Evolutionary conservation across 2,113 vertebrate species (phyloP).

Genomic region (Cervus canadensis): DNA sequence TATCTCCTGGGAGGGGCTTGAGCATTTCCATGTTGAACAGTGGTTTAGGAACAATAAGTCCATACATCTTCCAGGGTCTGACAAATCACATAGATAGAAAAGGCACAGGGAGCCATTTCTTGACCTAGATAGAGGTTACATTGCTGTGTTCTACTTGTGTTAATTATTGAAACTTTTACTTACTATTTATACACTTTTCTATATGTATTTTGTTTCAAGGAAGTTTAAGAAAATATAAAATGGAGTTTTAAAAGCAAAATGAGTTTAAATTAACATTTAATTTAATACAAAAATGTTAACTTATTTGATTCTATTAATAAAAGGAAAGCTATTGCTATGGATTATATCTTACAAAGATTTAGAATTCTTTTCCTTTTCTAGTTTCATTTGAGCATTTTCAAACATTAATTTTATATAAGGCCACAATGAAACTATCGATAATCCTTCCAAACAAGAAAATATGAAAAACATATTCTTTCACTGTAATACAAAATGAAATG

Average conservation of each 20-base stretch:
- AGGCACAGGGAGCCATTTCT: background rate
- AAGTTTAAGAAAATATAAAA: background rate
- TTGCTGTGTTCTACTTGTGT: background rate
- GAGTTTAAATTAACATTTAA: background rate
- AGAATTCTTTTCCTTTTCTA: background rate
- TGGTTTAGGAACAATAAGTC: background rate
- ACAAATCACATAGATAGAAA: background rate
- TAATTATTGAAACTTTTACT: background rate
- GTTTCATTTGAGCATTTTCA: background rate
- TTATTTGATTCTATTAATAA: background rate
- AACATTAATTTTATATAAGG: constrained; percentile 1
- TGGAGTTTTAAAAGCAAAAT: background rate
- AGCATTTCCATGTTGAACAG: background rate
- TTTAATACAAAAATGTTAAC: background rate
- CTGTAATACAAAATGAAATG: background rate
- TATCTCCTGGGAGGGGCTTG: background rate
- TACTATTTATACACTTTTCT: background rate
- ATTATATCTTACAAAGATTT: background rate
- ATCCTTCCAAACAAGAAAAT: background rate
- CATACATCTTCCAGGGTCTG: background rate
- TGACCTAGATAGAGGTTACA: background rate
- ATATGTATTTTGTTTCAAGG: background rate
- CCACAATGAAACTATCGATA: background rate
- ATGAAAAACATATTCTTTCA: background rate
- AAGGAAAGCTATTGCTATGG: background rate